Conservation (phyloP, 2,797 vertebrate species). For the Loris lydekkerianus region DNA sequence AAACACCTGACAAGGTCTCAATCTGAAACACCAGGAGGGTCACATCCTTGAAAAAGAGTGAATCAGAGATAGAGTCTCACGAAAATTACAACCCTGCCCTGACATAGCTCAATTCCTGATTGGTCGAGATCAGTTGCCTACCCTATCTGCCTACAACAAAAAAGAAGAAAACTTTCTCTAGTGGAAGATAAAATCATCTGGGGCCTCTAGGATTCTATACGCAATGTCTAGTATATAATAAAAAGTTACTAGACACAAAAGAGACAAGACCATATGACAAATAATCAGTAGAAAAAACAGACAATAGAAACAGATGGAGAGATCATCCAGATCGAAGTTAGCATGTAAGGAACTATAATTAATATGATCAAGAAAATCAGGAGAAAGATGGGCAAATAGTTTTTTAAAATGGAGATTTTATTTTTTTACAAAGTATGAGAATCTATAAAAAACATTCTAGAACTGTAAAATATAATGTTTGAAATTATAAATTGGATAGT, state of each 20-base stretch:
- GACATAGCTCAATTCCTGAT: background rate
- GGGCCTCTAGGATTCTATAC: background rate
- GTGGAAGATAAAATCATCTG: background rate
- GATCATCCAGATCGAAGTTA: background rate
- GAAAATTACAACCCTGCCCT: background rate
- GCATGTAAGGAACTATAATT: background rate
- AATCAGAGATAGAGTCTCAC: background rate
- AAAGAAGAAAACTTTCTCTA: background rate
- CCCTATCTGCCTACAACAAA: background rate
- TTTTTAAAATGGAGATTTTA: background rate
- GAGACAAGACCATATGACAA: background rate
- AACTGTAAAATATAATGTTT: background rate
- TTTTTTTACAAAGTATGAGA: background rate
- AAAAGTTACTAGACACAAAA: background rate
- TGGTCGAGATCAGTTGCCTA: background rate
- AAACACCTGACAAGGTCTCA: background rate
- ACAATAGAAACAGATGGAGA: background rate
- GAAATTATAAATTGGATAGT: constrained; percentile 29
- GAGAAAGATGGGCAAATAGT: background rate
- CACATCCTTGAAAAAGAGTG: background rate
- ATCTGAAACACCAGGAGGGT: background rate
- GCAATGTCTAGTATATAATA: background rate
- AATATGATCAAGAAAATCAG: constrained; percentile 43
- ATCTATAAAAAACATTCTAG: background rate
- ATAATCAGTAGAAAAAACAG: background rate